Evolutionary conservation across 1,140 invertebrate species (phyloP), one percentile per base, ranked within the genome.

Genomic region (Eumeta japonica): DNA sequence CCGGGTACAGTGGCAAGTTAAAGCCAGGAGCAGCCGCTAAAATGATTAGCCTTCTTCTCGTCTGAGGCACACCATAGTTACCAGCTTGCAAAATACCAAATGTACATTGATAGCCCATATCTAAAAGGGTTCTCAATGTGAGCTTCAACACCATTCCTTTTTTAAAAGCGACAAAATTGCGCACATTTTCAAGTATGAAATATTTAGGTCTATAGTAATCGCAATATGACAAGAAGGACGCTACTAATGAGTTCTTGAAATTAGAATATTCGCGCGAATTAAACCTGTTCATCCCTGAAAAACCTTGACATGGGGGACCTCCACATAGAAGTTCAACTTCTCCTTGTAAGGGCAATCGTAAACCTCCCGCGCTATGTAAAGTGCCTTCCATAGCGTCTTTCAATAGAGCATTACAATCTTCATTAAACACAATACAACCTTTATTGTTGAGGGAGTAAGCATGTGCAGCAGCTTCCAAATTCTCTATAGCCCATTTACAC

Each of bases 291-390:
- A 94, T 92, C 15, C 87, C 88, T 43, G 87, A 90, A 63, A 93
- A 94, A 0, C 91, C 91, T 73, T 94, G 92, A 62, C 91, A 94
- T 1, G 91, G 91, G n/a, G 91, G 91, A 3, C 91, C 90, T 20
- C 90, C 92, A 58, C 89, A 90, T 2, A 94, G 58, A 24, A 94
- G 58, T 48, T 94, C 89, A 1, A 94, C 89, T 40, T 92, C 88
- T 3, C 89, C 88, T 56, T 83, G 86, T 54, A 80, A 63, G 1
- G 92, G 91, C 20, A 93, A 67, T 9, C 64, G 74, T 56, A 88
- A 81, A 3, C 83, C 83, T 1, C 52, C 45, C 1, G 44, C 52
- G 31, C 66, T 64, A 38, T 72, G 66, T 2, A 56, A 55, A 2
- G 52, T 62, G 1, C 75, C 85, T 24, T 79, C 67, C 63, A 90